Evolutionary conservation across 2,113 vertebrate genomes (phyloP).

Genomic region (Erythrocercus mccallii): DNA sequence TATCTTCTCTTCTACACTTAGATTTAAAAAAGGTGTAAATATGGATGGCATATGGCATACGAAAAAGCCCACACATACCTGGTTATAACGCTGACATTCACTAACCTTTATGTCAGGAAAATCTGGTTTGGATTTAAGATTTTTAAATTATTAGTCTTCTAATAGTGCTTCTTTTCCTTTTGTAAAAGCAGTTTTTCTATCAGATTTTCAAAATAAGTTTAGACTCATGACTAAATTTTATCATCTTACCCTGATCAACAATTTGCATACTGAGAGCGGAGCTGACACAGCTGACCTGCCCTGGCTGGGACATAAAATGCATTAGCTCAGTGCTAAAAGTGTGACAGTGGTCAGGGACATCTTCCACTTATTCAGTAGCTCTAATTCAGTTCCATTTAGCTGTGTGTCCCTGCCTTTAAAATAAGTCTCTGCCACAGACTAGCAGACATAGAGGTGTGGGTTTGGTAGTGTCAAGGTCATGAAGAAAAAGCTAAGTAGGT

Average conservation of each 20-base stretch:
- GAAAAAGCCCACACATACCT: neutral
- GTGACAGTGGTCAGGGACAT: neutral
- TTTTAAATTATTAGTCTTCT: neutral
- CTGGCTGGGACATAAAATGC: neutral
- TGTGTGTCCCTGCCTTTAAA: neutral
- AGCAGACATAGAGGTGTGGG: neutral
- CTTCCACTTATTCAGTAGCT: neutral
- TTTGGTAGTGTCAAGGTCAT: neutral
- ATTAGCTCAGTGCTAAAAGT: neutral
- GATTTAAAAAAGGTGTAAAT: neutral
- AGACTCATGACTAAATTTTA: neutral
- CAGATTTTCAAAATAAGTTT: neutral
- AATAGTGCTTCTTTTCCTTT: neutral
- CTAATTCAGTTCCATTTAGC: neutral
- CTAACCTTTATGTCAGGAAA: neutral
- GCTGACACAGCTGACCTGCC: neutral
- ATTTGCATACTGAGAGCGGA: neutral
- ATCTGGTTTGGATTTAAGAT: neutral
- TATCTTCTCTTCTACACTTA: neutral
- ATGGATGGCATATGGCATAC: fast-evolving
- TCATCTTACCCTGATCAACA: neutral
- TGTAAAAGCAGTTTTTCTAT: neutral
- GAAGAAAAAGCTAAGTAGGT: neutral
- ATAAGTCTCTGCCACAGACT: neutral
- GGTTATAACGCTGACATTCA: neutral